Base-by-base conservation (phyloP, 2,888 invertebrate species). In the Pherbina coryleti region DNA sequence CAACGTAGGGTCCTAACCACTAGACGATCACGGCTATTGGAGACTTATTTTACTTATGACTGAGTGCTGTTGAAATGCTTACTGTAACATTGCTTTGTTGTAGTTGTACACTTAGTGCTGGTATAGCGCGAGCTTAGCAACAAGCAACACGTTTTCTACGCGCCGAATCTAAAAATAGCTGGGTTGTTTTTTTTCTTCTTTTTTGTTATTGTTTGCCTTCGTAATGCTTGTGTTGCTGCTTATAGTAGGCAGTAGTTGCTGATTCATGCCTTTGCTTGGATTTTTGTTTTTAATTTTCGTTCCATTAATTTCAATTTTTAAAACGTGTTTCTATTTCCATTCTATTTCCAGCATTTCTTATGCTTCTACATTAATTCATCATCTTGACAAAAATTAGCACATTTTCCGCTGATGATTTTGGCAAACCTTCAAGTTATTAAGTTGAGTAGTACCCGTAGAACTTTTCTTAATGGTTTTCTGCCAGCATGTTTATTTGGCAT, bases 1-100 rank as follows among this genome's bases (percentile, higher is more conserved):
- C 88, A 88, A 88, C 88, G 88, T 88, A 85, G 88, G 88, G 88
- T 88, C 88, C 88, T 88, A 88, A 88, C 88, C 88, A 88, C 88
- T 88, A 88, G 88, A 88, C 88, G 88, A 88, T 88, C 88, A 88
- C 89, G 88, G 88, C 88, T 88, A 83, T 28, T 7, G 80, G 76
- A 80, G 80, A 78, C 73, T 64, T 79, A 17, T 19, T 2, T 1
- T 0, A 0, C 0, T 0, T n/a, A 5, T 7, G 4, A 34, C 3
- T 14, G 55, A 19, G 9, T 19, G 17, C 19, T n/a, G 9, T 5
- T 7, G 19, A 25, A 19, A 5, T 70, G 28, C n/a, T 53, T 5
- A 7, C n/a, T n/a, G 4, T 3, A 64, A 31, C 31, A 28, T 34
- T 31, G 34, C 62, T 28, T 14, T 64, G 34, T n/a, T 22, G 22